These are phyloP conservation scores for Balaenoptera acutorostrata DNA, from an alignment of 2,113 vertebrate species.

Conservation along the genomic window DNA sequence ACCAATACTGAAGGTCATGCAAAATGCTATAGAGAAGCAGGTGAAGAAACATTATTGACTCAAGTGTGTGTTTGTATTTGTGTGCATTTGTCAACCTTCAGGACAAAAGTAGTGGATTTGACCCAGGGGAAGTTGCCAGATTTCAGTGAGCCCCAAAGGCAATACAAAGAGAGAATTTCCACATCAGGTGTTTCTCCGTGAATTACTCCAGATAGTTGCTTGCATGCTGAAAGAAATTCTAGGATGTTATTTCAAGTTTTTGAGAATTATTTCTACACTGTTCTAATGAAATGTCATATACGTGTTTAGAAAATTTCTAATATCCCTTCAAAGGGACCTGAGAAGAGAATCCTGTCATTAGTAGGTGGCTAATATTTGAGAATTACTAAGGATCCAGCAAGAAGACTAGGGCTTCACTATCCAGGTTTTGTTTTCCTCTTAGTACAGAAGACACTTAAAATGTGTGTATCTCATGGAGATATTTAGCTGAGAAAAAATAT, in stretches of 20 bases:
- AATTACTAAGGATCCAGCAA: background rate
- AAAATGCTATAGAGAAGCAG: background rate
- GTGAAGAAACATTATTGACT: background rate
- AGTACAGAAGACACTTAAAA: background rate
- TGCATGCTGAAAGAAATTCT: background rate
- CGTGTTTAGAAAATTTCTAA: background rate
- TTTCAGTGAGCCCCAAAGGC: background rate
- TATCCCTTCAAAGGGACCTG: background rate
- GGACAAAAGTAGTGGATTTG: background rate
- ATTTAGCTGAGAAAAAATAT: background rate
- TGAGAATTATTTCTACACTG: background rate
- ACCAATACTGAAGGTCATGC: background rate
- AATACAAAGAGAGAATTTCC: background rate
- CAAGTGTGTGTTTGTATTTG: background rate
- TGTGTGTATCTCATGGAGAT: background rate
- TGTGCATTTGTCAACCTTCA: background rate
- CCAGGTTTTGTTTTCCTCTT: background rate
- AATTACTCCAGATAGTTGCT: background rate
- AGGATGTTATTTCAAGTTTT: slow-evolving; percentile 2
- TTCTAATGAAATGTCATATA: background rate
- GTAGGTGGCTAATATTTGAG: background rate
- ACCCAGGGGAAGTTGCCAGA: background rate
- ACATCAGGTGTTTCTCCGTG: background rate
- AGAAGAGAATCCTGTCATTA: background rate
- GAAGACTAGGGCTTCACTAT: background rate